Base-by-base conservation (phyloP, 2,888 invertebrate genomes). In the Calameuta idolon region DNA sequence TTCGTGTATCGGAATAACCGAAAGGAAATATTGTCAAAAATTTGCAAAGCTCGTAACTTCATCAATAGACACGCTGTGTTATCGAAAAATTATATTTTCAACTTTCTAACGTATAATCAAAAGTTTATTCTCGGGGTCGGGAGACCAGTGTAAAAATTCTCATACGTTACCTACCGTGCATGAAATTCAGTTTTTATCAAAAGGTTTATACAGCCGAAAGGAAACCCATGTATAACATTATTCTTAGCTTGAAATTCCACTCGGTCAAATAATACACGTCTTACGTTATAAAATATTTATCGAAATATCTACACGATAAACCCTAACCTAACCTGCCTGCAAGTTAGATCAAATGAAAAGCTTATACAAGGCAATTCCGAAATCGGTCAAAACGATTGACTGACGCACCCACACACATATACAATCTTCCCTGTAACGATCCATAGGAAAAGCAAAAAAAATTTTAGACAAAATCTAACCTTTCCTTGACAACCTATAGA, bases 21-120 rank as follows among this genome's bases (percentile, higher is more conserved):
- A 75, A 77, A 76, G 77, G 40, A 40, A 79, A 73, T 23, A 37
- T 35, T 69, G 37, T 76, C 76, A 9, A 74, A 76, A 34, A 75
- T 73, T 71, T 76, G 35, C 74, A 55, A 1, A 55, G 9, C 55
- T 55, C 55, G 9, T 23, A 55, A 55, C 55, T 9, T 23, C 23
- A 2, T 15, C 2, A 23, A 23, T 9, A 2, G 23, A 55, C 23
- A 5, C 23, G 1, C 23, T 15, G 9, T 5, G 9, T 23, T 23
- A 23, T 9, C 55, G 55, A 23, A 55, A 55, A 23, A 23, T 23
- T 0, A 1, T 5, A 23, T 55, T 55, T 55, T 55, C 55, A 55
- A 55, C 55, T 55, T 55, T 55, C 55, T 55, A 55, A 55, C 23
- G 23, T 23, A 15, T 55, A 55, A 2, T 55, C 55, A 9, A 55